Evolutionary conservation across 2,888 invertebrate genomes (phyloP).

Genomic region (Serrognathus titanus): DNA sequence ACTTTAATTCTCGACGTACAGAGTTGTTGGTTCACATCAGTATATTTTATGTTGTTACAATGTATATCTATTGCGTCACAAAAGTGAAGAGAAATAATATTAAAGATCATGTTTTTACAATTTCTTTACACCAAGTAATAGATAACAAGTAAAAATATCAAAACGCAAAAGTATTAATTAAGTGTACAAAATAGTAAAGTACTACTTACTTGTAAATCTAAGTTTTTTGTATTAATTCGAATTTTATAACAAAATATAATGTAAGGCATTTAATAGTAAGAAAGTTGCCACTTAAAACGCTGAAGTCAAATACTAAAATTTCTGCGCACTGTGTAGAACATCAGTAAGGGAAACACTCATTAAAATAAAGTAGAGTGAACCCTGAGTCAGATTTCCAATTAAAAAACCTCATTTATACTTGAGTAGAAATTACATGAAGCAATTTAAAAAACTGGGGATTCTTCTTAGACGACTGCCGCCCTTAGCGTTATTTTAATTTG

Average conservation of each 20-base stretch:
- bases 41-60: too few species aligned
- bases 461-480: slow-evolving; percentile 35
- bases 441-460: slow-evolving; percentile 44
- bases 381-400: slow-evolving; percentile 47
- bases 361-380: slow-evolving; percentile 40
- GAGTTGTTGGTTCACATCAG: too few species aligned
- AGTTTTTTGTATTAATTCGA: too few species aligned
- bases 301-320: too few species aligned
- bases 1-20: slow-evolving; percentile 2
- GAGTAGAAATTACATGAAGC: slow-evolving; percentile 49
- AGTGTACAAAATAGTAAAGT: too few species aligned
- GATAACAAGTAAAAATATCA: too few species aligned
- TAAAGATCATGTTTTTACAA: background rate
- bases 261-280: too few species aligned
- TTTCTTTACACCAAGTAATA: too few species aligned
- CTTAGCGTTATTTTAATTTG: slow-evolving; percentile 33
- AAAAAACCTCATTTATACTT: slow-evolving; percentile 51
- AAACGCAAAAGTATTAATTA: too few species aligned
- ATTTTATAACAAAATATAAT: too few species aligned
- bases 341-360: slow-evolving; percentile 39
- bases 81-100: background rate
- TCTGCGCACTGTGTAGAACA: background rate
- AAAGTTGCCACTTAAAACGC: too few species aligned
- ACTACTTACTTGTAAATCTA: too few species aligned
- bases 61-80: background rate